Evolutionary conservation across 1,140 invertebrate genomes (phyloP).

Genomic region (Halesus radiatus): DNA sequence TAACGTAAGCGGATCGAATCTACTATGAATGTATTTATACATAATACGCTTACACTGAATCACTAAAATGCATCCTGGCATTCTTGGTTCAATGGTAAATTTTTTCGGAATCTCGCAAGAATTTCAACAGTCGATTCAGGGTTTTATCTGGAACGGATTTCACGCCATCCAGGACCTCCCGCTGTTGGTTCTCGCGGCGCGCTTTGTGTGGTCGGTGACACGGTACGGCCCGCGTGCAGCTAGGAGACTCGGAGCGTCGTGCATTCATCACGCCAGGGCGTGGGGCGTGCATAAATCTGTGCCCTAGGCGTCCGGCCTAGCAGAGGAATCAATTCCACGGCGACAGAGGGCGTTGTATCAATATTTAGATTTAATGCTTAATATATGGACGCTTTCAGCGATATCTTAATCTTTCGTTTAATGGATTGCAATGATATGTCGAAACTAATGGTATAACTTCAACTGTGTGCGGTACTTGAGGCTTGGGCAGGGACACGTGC

Average conservation of each 20-base stretch:
- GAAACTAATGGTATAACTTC: too few species aligned
- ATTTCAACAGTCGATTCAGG: not conserved
- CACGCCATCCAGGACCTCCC: constrained; percentile 13
- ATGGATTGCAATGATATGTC: too few species aligned
- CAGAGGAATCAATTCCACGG: constrained; percentile 8
- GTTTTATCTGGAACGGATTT: constrained; percentile 18
- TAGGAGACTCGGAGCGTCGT: not conserved
- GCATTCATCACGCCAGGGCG: constrained; percentile 17
- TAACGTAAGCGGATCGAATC: too few species aligned
- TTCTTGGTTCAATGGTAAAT: too few species aligned
- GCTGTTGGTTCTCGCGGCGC: constrained; percentile 1
- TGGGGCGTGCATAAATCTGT: constrained; percentile 16
- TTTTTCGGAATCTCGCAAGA: not conserved
- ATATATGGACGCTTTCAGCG: too few species aligned
- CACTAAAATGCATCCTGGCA: too few species aligned
- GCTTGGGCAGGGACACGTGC: not conserved
- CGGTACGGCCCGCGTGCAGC: constrained; percentile 10
- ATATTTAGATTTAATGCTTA: not conserved
- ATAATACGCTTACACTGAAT: too few species aligned
- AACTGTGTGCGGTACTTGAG: too few species aligned
- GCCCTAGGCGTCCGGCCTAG: not conserved
- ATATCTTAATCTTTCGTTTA: too few species aligned
- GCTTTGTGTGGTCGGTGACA: constrained; percentile 7
- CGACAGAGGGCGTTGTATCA: constrained; percentile 4
- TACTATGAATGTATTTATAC: too few species aligned